These are phyloP conservation scores for Elanoides forficatus DNA, from an alignment of 2,113 vertebrate genomes.

Conservation along the genomic window DNA sequence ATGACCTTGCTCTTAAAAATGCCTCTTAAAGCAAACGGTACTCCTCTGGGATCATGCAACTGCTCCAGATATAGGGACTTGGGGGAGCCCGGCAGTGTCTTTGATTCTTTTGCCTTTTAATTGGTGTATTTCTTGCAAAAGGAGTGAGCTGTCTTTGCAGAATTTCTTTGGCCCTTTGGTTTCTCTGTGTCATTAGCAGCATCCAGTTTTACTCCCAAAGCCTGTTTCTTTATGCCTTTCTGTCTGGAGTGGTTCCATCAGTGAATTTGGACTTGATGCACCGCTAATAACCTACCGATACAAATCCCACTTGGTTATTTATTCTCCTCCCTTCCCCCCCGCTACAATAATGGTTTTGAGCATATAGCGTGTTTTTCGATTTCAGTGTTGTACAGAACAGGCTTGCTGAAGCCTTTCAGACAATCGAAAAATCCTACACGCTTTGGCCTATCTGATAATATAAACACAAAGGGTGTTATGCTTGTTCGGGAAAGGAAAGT, in stretches of 20 bases:
- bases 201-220: background rate
- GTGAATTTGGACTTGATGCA: background rate
- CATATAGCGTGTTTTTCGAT: background rate
- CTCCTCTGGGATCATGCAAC: background rate
- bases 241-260: background rate
- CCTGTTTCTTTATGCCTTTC: background rate
- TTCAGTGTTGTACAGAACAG: background rate
- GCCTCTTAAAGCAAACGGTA: background rate
- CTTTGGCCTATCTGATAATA: background rate
- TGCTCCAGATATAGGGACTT: background rate
- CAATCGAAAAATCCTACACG: fast-evolving
- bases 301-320: background rate
- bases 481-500: background rate
- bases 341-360: background rate
- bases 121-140: background rate
- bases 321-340: background rate
- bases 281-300: background rate
- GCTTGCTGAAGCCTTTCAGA: background rate
- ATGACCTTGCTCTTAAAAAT: background rate
- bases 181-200: background rate
- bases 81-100: background rate
- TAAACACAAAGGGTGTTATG: background rate
- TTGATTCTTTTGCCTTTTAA: background rate
- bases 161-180: background rate
- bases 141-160: background rate